Evolutionary conservation across 92 coral and sea anemone genomes (phyloP).

Genomic region (Desmophyllum pertusum): DNA sequence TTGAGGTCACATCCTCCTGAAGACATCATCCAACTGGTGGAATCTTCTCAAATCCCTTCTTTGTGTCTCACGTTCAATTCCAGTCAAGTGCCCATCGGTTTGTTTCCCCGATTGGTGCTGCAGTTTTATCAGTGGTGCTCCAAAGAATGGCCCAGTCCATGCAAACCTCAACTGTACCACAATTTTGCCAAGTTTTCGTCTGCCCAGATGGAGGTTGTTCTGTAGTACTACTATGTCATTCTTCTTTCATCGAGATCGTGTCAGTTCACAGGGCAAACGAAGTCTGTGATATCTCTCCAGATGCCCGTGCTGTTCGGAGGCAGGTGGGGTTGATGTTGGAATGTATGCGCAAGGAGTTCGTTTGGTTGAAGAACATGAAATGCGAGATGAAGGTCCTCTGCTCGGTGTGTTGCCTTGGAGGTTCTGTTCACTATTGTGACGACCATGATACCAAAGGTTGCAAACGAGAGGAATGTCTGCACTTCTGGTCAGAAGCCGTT

Average conservation of each 20-base stretch:
- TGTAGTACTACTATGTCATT: not conserved
- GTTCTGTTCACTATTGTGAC: not conserved
- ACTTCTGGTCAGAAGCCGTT: slow-evolving; percentile 13
- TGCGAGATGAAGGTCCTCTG: not conserved
- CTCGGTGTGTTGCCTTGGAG: no score
- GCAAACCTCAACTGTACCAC: no score
- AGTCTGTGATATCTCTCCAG: not conserved
- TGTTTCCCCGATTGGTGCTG: no score
- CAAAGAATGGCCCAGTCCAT: no score
- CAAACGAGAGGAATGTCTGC: slow-evolving; percentile 1
- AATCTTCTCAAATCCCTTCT: not conserved
- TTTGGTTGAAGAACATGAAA: slow-evolving; percentile 10
- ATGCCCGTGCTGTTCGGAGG: slow-evolving; percentile 1
- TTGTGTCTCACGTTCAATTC: slow-evolving; percentile 5
- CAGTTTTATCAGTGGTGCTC: no score
- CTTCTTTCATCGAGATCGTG: slow-evolving; percentile 6
- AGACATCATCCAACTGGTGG: not conserved
- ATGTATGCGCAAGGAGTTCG: slow-evolving; percentile 13
- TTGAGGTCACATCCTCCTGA: not conserved
- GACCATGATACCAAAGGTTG: slow-evolving; percentile 1
- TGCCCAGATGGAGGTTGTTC: no score
- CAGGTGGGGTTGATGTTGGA: slow-evolving; percentile 11
- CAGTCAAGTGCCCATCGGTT: slow-evolving; percentile 3
- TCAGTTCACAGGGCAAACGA: not conserved
- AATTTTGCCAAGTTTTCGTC: no score